phyloP scores from a whole-genome alignment of 2,888 invertebrate species.

The Callimorpha dominula region DNA sequence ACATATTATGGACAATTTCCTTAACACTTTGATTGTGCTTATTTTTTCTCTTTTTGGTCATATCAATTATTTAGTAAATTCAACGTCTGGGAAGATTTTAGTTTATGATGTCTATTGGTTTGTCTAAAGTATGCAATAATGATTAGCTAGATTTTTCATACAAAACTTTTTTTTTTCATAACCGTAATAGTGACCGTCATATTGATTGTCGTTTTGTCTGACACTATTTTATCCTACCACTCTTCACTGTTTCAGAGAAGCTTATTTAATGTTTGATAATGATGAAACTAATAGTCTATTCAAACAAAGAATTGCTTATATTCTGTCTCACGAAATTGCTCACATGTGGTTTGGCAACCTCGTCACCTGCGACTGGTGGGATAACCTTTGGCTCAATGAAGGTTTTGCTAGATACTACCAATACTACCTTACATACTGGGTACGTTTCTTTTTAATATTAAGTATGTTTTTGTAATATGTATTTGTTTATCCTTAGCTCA shows the following conservation, averaged over 20 bases:
- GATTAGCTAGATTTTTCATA: too few relatives aligned
- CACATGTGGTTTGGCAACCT: conserved; percentile 92
- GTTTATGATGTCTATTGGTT: too few relatives aligned
- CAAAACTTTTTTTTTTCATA: neutral
- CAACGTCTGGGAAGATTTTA: too few relatives aligned
- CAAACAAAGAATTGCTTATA: conserved; percentile 86
- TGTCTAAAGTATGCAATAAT: too few relatives aligned
- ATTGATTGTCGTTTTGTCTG: neutral
- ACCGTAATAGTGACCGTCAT: neutral
- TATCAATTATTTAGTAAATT: too few relatives aligned
- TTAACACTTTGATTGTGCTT: too few relatives aligned
- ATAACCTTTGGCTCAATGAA: conserved; percentile 88
- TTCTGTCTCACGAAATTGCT: conserved; percentile 90
- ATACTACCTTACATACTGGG: conserved; percentile 88
- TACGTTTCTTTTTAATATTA: conserved; percentile 52
- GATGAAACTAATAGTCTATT: conserved; percentile 72
- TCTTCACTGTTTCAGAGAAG: conserved; percentile 65
- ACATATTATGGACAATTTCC: too few relatives aligned
- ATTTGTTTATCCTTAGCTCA: neutral
- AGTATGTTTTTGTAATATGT: neutral
- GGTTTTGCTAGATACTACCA: conserved; percentile 91
- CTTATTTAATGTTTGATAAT: conserved; percentile 78
- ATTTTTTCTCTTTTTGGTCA: too few relatives aligned
- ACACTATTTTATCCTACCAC: neutral
- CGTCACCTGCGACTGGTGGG: conserved; percentile 89